Evolutionary conservation across 1,140 invertebrate species (phyloP).

Genomic region (Drosophila equinoxialis): DNA sequence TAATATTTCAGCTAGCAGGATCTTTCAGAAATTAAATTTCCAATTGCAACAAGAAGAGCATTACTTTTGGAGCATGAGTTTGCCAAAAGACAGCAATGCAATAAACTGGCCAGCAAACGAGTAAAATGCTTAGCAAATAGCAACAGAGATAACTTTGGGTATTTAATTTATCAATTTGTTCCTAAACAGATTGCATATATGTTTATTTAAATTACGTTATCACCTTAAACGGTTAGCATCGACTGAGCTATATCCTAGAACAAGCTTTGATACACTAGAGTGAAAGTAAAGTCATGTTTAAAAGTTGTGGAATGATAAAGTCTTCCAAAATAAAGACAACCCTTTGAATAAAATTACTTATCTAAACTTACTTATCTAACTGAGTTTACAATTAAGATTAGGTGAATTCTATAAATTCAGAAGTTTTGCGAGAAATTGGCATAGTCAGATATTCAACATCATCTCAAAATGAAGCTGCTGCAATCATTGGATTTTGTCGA

Average conservation of each 20-base stretch:
- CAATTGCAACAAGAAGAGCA: slow-evolving; percentile 29
- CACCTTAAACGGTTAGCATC: background rate
- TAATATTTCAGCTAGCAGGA: slow-evolving; percentile 45
- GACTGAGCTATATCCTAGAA: background rate
- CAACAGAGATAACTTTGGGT: background rate
- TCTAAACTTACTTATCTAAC: too few species aligned
- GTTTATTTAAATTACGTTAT: background rate
- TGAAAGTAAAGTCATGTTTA: background rate
- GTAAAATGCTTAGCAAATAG: slow-evolving; percentile 3
- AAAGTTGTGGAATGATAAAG: too few species aligned
- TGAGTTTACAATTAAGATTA: background rate
- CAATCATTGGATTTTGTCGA: slow-evolving; percentile 22
- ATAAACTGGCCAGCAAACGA: slow-evolving; percentile 42
- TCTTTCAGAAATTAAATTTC: slow-evolving; percentile 60
- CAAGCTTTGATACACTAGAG: too few species aligned
- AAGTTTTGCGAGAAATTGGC: background rate
- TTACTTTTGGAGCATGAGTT: slow-evolving; percentile 66
- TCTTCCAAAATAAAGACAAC: background rate
- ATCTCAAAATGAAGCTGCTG: slow-evolving; percentile 31
- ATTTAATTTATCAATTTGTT: background rate
- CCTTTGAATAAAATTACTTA: background rate
- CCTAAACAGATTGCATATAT: background rate
- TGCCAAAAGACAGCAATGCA: slow-evolving; percentile 6
- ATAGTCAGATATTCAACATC: slow-evolving; percentile 9
- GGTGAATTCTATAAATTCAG: background rate